These are phyloP conservation scores for Cacatua alba DNA, from an alignment of 2,113 vertebrate species.

Conservation along the genomic window DNA sequence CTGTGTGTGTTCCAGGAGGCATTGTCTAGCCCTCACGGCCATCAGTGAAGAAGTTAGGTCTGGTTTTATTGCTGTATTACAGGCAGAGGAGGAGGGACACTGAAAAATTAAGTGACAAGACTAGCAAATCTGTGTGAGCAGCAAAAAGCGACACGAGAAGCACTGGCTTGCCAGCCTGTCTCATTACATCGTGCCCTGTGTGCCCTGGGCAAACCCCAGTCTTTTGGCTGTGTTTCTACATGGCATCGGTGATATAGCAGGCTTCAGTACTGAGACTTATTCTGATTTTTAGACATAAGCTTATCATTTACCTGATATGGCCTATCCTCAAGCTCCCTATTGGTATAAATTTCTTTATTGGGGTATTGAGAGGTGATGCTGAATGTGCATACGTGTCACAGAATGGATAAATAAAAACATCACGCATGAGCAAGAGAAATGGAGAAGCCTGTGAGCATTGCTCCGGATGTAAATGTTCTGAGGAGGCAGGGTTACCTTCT, in stretches of 20 bases:
- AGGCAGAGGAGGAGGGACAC: neutral
- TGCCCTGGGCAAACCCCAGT: neutral
- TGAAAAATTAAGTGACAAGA: constrained; percentile 2
- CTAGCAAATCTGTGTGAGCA: neutral
- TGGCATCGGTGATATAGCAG: neutral
- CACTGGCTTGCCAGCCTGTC: neutral
- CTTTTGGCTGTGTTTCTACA: neutral
- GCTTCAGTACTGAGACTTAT: neutral
- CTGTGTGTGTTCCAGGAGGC: neutral
- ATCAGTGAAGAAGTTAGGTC: neutral
- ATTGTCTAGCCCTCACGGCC: neutral
- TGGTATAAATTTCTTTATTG: neutral
- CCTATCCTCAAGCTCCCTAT: neutral
- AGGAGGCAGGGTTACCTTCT: neutral
- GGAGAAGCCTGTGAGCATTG: neutral
- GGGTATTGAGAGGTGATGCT: neutral
- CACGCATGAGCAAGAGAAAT: neutral
- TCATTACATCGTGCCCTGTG: neutral
- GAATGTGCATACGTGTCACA: neutral
- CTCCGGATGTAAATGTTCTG: neutral
- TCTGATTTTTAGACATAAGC: neutral
- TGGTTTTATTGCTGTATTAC: neutral
- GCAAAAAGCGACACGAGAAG: neutral
- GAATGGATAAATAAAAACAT: neutral
- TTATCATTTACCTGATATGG: neutral